These are phyloP conservation scores for Apoderus coryli DNA, from an alignment of 2,888 invertebrate genomes.

Conservation along the genomic window DNA sequence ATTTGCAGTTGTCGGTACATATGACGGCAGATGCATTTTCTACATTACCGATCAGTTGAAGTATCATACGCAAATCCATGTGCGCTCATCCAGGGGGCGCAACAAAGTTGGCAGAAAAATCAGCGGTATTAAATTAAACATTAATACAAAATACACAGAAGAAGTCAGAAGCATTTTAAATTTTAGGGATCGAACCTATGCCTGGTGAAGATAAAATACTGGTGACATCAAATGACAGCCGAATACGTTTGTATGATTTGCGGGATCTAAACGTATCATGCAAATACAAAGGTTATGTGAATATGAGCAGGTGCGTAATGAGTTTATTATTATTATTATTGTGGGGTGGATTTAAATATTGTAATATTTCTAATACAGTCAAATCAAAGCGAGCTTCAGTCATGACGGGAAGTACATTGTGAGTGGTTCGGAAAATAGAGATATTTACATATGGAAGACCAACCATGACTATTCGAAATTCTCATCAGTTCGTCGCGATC, in stretches of 20 bases:
- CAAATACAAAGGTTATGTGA: slow-evolving; percentile 51
- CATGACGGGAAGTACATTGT: slow-evolving; percentile 96
- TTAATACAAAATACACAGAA: no score
- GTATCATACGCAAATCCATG: slow-evolving; percentile 96
- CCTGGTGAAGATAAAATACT: slow-evolving; percentile 91
- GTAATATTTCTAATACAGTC: no score
- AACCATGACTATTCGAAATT: slow-evolving; percentile 93
- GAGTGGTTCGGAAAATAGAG: slow-evolving; percentile 94
- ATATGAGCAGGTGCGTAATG: no score
- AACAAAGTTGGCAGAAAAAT: slow-evolving; percentile 92
- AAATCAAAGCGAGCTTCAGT: slow-evolving; percentile 94
- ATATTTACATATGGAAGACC: slow-evolving; percentile 97
- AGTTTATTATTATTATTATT: no score
- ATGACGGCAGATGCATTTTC: slow-evolving; percentile 96
- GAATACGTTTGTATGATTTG: slow-evolving; percentile 90
- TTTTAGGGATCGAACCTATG: slow-evolving; percentile 95
- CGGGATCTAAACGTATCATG: slow-evolving; percentile 88
- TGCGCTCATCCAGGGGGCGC: slow-evolving; percentile 87
- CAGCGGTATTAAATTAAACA: no score
- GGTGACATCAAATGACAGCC: slow-evolving; percentile 95
- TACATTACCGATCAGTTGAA: slow-evolving; percentile 96
- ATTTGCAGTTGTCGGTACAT: slow-evolving; percentile 95
- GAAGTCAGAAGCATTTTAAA: no score
- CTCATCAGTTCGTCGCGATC: slow-evolving; percentile 76
- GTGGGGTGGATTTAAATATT: no score